Conservation (phyloP, 1,140 invertebrate species). For the Maniola jurtina region DNA sequence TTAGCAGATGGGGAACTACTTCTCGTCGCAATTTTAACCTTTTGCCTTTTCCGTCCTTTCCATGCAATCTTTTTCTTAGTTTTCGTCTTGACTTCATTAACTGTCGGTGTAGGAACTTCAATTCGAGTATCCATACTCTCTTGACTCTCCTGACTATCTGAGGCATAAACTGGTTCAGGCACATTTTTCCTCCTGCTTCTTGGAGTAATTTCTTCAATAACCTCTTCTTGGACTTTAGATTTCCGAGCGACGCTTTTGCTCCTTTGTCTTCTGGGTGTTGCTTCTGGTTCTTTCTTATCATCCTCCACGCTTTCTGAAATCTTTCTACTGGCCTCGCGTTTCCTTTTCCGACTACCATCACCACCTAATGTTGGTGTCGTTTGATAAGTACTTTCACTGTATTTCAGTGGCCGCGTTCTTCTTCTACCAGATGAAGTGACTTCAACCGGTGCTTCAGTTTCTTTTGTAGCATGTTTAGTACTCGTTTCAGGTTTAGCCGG, state of each 20-base stretch:
- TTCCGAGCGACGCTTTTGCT: constrained; percentile 72
- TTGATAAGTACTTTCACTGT: constrained; percentile 80
- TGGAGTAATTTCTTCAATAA: constrained; percentile 55
- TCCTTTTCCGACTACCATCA: constrained; percentile 61
- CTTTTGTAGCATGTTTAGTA: constrained; percentile 43
- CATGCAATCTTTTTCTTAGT: constrained; percentile 69
- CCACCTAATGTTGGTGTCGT: constrained; percentile 52
- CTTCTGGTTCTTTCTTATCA: constrained; percentile 49
- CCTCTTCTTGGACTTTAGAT: constrained; percentile 65
- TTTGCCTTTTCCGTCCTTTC: constrained; percentile 57
- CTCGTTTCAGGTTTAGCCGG: constrained; percentile 40
- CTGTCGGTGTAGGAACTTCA: constrained; percentile 37
- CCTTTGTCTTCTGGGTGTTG: constrained; percentile 56
- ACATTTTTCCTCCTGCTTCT: constrained; percentile 54
- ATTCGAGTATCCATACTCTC: constrained; percentile 53
- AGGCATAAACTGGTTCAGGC: constrained; percentile 54
- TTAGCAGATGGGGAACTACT: constrained; percentile 49
- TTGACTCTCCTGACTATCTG: constrained; percentile 74
- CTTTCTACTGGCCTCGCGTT: constrained; percentile 58
- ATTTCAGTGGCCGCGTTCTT: constrained; percentile 80
- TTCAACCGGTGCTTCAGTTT: constrained; percentile 63
- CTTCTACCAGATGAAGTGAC: constrained; percentile 80
- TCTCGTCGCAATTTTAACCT: constrained; percentile 40
- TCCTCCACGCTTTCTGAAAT: constrained; percentile 62
- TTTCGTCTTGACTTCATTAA: constrained; percentile 53